These are phyloP conservation scores for Drosophila multiciliata DNA, from an alignment of 2,888 invertebrate species.

Conservation along the genomic window DNA sequence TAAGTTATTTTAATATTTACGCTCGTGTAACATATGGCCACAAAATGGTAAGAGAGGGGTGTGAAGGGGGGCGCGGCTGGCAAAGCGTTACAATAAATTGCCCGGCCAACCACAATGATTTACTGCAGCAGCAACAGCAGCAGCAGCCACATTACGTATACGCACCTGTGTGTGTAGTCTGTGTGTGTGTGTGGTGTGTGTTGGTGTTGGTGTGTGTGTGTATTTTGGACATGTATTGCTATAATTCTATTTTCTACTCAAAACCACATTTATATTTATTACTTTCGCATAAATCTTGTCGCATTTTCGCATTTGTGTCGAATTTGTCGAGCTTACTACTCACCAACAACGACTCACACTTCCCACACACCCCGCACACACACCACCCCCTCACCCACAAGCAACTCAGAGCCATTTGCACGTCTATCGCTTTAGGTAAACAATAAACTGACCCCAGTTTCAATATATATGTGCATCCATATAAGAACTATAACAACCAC, in stretches of 20 bases:
- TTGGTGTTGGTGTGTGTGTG: conserved; percentile 3
- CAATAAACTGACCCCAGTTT: conserved; percentile 69
- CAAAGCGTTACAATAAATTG: conserved; percentile 67
- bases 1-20: conserved; percentile 79
- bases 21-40: conserved; percentile 70
- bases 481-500: conserved; percentile 17
- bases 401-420: conserved; percentile 51
- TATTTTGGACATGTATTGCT: conserved; percentile 61
- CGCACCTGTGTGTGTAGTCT: conserved; percentile 73
- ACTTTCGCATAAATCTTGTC: conserved; percentile 80
- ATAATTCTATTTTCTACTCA: conserved; percentile 80
- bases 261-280: conserved; percentile 80
- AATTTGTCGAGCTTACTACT: conserved; percentile 76
- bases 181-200: conserved; percentile 7
- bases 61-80: not conserved
- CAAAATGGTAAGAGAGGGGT: conserved; percentile 20
- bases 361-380: not conserved
- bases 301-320: conserved; percentile 81
- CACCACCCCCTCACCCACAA: conserved; percentile 1
- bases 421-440: conserved; percentile 69
- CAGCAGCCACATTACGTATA: conserved; percentile 53
- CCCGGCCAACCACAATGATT: conserved; percentile 74
- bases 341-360: conserved; percentile 16
- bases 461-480: not conserved
- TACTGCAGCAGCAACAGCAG: conserved; percentile 56